A percentile compares a stretch with the other conserved stretches of the same genome.
Conservation (phyloP, 2,113 vertebrate species). For the Amblyornis subalaris region DNA sequence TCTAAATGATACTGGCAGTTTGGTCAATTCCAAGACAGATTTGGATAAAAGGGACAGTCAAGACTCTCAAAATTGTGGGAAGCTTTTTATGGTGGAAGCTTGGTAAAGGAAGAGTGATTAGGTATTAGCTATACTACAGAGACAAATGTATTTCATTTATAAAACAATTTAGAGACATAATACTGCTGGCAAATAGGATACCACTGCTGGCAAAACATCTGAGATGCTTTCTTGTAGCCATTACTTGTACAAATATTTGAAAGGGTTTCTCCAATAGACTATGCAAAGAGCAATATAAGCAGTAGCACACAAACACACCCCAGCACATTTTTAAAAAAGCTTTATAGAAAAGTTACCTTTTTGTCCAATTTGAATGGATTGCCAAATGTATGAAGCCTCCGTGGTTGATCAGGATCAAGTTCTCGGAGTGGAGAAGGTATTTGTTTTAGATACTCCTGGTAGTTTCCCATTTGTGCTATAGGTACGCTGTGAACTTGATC, state of each 20-base stretch:
- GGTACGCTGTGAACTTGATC: constrained; percentile 95
- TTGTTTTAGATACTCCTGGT: constrained; percentile 94
- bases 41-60: not conserved
- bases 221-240: not conserved
- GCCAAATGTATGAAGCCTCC: constrained; percentile 93
- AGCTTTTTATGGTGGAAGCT: not conserved
- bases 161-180: not conserved
- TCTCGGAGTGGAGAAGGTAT: constrained; percentile 90
- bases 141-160: not conserved
- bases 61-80: not conserved
- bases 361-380: constrained; percentile 98
- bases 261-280: not conserved
- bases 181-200: not conserved
- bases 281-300: not conserved
- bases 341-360: constrained; percentile 76
- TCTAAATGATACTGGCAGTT: not conserved
- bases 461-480: constrained; percentile 97
- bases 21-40: not conserved
- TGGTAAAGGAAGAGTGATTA: not conserved
- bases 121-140: not conserved
- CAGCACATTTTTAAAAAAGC: not conserved
- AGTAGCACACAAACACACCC: fast-evolving
- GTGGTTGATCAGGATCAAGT: constrained; percentile 93
- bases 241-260: not conserved
- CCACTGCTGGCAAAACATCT: not conserved